These are phyloP conservation scores for Vipera ursinii DNA, from an alignment of 2,797 vertebrate genomes.

Conservation along the genomic window DNA sequence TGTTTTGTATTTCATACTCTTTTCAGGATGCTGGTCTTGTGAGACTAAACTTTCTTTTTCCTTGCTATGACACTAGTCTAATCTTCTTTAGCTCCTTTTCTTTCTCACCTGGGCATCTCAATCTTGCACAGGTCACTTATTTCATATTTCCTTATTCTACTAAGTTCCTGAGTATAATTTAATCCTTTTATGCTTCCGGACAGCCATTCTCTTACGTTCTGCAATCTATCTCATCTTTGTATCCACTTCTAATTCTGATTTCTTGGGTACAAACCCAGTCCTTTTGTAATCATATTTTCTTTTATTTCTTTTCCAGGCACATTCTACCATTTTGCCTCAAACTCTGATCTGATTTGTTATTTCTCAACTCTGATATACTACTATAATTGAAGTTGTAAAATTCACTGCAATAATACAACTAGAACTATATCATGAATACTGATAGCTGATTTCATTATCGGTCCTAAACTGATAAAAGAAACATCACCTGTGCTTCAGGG, in stretches of 20 bases:
- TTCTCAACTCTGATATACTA: not conserved
- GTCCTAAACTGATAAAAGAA: not conserved
- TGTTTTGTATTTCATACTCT: not conserved
- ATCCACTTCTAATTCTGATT: not conserved
- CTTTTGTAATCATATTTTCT: not conserved
- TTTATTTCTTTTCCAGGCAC: not conserved
- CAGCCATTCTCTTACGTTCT: not conserved
- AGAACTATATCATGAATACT: not conserved
- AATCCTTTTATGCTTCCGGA: not conserved
- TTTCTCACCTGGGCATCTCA: not conserved
- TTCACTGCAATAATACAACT: not conserved
- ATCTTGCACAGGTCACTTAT: not conserved
- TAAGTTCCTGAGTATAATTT: not conserved
- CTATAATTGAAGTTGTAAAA: not conserved
- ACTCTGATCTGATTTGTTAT: not conserved
- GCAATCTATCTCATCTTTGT: not conserved
- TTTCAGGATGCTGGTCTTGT: not conserved
- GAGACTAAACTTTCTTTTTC: not conserved
- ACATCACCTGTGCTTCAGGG: not conserved
- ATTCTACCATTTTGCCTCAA: not conserved
- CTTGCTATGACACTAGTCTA: not conserved
- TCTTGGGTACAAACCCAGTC: not conserved
- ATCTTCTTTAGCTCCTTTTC: not conserved
- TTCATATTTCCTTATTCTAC: not conserved
- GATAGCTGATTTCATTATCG: not conserved